Percentiles rank a stretch among this genome's conserved stretches.
Evolutionary conservation across 1,140 invertebrate genomes (phyloP).

Genomic region (Apis dorsata): DNA sequence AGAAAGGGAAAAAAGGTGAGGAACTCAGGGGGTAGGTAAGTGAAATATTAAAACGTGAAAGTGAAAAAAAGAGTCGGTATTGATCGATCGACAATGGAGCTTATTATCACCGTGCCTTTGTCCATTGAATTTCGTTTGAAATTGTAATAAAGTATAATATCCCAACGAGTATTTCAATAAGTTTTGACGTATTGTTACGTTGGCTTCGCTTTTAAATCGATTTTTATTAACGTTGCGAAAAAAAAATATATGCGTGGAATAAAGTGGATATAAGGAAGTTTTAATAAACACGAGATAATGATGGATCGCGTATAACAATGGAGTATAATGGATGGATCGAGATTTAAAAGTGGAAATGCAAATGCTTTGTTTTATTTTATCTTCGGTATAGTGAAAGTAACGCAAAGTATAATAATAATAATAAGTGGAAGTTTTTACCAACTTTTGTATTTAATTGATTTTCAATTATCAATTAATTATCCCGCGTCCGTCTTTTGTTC

Average conservation of each 20-base stretch:
- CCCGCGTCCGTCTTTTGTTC: background rate
- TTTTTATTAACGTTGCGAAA: background rate
- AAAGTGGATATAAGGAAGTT: background rate
- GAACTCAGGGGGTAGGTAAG: background rate
- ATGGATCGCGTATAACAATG: background rate
- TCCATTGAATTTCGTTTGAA: background rate
- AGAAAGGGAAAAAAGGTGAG: background rate
- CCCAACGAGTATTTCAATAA: background rate
- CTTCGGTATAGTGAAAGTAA: too few relatives aligned
- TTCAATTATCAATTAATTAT: background rate
- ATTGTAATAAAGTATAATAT: background rate
- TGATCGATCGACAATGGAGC: background rate
- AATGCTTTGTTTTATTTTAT: background rate
- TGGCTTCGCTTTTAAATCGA: background rate
- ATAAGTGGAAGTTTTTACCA: too few relatives aligned
- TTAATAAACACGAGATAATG: background rate
- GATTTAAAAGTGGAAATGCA: background rate
- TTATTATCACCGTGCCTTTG: background rate
- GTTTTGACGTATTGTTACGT: background rate
- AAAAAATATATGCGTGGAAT: background rate
- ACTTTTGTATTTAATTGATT: background rate
- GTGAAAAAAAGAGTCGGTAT: background rate
- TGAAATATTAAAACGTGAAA: background rate
- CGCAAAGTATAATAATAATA: too few relatives aligned
- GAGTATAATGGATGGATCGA: background rate